Percentiles rank a stretch among this genome's conserved stretches.
Evolutionary conservation across 1,140 invertebrate species (phyloP).

Genomic region (Cotesia glomerata): DNA sequence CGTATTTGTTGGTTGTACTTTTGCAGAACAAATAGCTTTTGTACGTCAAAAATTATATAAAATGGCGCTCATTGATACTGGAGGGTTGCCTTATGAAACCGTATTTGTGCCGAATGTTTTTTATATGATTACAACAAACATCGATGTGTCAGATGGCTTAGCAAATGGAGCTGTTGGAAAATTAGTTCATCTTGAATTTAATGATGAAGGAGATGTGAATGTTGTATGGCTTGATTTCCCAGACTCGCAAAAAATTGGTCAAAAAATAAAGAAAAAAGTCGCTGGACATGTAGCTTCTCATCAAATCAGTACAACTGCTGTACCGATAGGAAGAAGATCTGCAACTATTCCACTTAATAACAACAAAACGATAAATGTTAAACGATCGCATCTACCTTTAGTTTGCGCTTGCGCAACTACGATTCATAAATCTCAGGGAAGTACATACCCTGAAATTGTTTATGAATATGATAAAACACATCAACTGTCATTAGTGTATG

Average conservation of each 20-base stretch:
- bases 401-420: conserved; percentile 43
- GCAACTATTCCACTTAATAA: conserved; percentile 41
- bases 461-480: conserved; percentile 31
- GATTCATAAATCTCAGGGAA: conserved; percentile 41
- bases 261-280: conserved; percentile 33
- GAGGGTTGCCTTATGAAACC: conserved; percentile 48
- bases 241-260: conserved; percentile 29
- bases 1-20: conserved; percentile 32
- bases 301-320: conserved; percentile 25
- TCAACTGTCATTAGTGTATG: conserved; percentile 31
- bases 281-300: conserved; percentile 11
- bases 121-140: conserved; percentile 53
- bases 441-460: conserved; percentile 36
- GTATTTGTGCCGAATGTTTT: conserved; percentile 38
- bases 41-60: conserved; percentile 48
- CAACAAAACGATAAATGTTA: conserved; percentile 43
- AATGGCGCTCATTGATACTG: conserved; percentile 44
- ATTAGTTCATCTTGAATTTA: conserved; percentile 22
- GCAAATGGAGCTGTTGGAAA: conserved; percentile 46
- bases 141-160: conserved; percentile 52
- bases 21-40: conserved; percentile 35
- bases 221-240: conserved; percentile 36
- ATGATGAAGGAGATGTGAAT: conserved; percentile 29
- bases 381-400: conserved; percentile 47
- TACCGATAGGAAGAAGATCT: conserved; percentile 38